phyloP scores from a whole-genome alignment of 2,113 vertebrate species.

The Seriola quinqueradiata region DNA sequence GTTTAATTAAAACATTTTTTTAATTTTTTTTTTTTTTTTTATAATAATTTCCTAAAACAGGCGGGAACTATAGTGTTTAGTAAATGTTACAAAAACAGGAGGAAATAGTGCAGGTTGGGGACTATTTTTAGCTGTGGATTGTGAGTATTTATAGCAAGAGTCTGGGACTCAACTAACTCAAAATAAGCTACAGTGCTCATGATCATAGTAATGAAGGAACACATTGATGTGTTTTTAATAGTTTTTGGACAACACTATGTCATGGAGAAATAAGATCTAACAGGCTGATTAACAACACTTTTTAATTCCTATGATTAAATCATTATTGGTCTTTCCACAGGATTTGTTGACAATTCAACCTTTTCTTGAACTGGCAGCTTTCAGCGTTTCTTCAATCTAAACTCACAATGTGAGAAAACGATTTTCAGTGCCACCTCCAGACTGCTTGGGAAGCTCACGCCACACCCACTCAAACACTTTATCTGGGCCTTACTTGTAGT shows the following conservation, averaged over 20 bases:
- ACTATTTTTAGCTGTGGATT: background rate
- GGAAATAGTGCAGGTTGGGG: too few relatives aligned
- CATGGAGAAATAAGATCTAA: background rate
- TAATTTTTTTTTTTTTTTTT: too few relatives aligned
- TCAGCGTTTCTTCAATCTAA: background rate
- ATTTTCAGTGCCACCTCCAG: background rate
- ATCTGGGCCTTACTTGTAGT: constrained; percentile 93
- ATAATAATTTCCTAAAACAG: too few relatives aligned
- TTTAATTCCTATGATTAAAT: background rate
- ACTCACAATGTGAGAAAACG: background rate
- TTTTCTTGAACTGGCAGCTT: background rate
- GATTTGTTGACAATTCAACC: background rate
- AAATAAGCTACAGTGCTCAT: too few relatives aligned
- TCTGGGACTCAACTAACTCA: too few relatives aligned
- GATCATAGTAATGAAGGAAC: too few relatives aligned
- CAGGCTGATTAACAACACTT: background rate
- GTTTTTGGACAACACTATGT: too few relatives aligned
- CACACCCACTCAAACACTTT: background rate
- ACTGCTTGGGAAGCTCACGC: background rate
- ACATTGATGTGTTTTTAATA: too few relatives aligned
- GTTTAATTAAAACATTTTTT: too few relatives aligned
- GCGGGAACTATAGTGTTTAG: too few relatives aligned
- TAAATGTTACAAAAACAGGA: too few relatives aligned
- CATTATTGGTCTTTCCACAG: background rate
- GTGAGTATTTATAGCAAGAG: background rate